Percentiles rank a stretch among this genome's conserved stretches.
Conservation (phyloP, 2,113 vertebrate genomes). For the Seriola quinqueradiata region DNA sequence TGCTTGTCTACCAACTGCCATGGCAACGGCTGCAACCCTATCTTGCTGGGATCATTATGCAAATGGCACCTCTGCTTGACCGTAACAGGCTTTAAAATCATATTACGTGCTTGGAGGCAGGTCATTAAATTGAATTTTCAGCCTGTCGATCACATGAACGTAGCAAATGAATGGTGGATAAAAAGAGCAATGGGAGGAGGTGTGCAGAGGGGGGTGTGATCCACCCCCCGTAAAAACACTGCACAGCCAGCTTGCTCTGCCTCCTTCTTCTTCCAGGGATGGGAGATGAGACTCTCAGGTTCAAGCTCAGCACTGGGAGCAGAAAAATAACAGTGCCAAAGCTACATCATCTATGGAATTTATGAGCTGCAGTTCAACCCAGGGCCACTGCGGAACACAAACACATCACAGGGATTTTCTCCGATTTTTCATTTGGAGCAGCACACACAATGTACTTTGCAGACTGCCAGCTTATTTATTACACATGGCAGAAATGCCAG, state of each 20-base stretch:
- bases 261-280: constrained; percentile 62
- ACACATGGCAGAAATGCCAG: constrained; percentile 84
- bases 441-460: constrained; percentile 76
- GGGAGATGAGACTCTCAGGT: constrained; percentile 75
- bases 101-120: constrained; percentile 86
- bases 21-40: constrained; percentile 88
- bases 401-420: constrained; percentile 84
- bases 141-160: constrained; percentile 84
- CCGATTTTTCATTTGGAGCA: constrained; percentile 82
- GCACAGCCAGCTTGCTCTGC: constrained; percentile 58
- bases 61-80: constrained; percentile 89
- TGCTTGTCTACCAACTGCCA: constrained; percentile 85
- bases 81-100: constrained; percentile 89
- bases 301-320: constrained; percentile 68
- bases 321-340: constrained; percentile 80
- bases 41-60: constrained; percentile 89
- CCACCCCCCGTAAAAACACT: constrained; percentile 63
- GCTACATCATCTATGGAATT: constrained; percentile 85
- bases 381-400: constrained; percentile 84
- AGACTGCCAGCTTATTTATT: constrained; percentile 83
- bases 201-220: constrained; percentile 14
- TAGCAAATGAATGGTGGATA: constrained; percentile 81
- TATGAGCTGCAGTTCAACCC: constrained; percentile 84
- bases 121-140: constrained; percentile 89
- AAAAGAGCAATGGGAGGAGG: constrained; percentile 64